Evolutionary conservation across 2,797 vertebrate species (phyloP), one percentile per base, ranked within the genome.

Genomic region (Eremophila alpestris): DNA sequence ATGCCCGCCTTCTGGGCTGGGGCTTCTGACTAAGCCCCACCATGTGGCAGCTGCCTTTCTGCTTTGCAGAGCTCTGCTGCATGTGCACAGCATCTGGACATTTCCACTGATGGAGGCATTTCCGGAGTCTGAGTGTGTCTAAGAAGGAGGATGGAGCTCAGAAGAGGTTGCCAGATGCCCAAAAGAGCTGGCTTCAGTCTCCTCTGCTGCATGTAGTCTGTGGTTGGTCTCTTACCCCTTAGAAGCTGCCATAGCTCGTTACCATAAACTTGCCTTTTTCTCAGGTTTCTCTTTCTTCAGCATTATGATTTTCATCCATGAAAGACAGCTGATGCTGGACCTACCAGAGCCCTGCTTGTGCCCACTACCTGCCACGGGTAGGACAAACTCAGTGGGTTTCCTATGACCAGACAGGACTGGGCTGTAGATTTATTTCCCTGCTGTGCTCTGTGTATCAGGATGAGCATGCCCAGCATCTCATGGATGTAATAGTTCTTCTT

Each of bases 61-160:
- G 62, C 69, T 91, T 85, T 75, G 79, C 51, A 64, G 83, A 81
- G 27, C 38, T 86, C 34, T 69, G 62, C 46, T 48, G 58, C 91
- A 94, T 30, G 51, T 96, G 93, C 65, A 76, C 54, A 87, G 78
- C 94, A 94, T 63, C 89, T 94, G 95, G 76, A 81, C 40, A 45
- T 81, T 88, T 90, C 62, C 73, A 91, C 36, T 5, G 3, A 69
- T 11, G 1, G 14, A 90, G 74, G 65, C 48, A 90, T 83, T 96
- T 94, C 93, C 85, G 83, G 91, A 78, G 70, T 27, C 55, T 38
- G 56, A 86, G 41, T 34, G 30, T 60, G 52, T 52, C 73, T 94
- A 69, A 77, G 56, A 80, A 87, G 71, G 55, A 90, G 38, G 83
- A 46, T 0, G 12, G 73, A 88, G 49, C 65, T 76, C 69, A 81